Base-by-base conservation (phyloP, 1,140 invertebrate species). In the Trichoplusia ni region DNA sequence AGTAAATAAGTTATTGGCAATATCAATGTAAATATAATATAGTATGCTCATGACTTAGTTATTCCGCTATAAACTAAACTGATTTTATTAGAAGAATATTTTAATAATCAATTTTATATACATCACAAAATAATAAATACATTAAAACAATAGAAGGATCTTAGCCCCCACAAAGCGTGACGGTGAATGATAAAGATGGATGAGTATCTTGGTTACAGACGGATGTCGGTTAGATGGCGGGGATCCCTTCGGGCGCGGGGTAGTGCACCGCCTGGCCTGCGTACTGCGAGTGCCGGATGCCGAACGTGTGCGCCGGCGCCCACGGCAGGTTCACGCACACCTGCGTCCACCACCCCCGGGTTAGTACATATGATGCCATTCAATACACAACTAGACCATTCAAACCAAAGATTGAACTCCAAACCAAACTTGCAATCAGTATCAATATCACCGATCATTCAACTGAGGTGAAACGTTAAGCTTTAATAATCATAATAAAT, bases 211-310 rank as follows among this genome's bases (percentile, higher is more conserved):
- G 69, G 69, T 71, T 84, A 82, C 76, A 74, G 75, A 78, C 69
- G 71, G 63, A 49, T 71, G 51, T 58, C 37, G 49, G 67, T 87
- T 87, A 90, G 65, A 71, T 69, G 53, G 78, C 79, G 33, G 73
- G 64, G 67, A 87, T 81, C 65, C 64, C 81, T 75, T 89, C 85
- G n/a, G 88, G 85, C 9, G 85, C 79, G 2, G 84, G 75, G 53
- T 83, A 79, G 51, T 77, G 46, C 7, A 64, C 73, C 6, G 82
- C 65, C 65, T 86, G 91, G 38, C 93, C 93, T 61, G 92, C 91
- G 79, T 94, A 95, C 40, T 91, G 92, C 19, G 94, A 95, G 75
- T 96, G 95, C 60, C 94, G 92, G 69, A 96, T 95, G 60, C 95
- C 95, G 81, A 96, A 96, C 9, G 94, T 94, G 76, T 94, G 94